Evolutionary conservation across 2,797 vertebrate genomes (phyloP), one percentile per base, ranked within the genome.

Genomic region (Scolopax bukidnonensis): DNA sequence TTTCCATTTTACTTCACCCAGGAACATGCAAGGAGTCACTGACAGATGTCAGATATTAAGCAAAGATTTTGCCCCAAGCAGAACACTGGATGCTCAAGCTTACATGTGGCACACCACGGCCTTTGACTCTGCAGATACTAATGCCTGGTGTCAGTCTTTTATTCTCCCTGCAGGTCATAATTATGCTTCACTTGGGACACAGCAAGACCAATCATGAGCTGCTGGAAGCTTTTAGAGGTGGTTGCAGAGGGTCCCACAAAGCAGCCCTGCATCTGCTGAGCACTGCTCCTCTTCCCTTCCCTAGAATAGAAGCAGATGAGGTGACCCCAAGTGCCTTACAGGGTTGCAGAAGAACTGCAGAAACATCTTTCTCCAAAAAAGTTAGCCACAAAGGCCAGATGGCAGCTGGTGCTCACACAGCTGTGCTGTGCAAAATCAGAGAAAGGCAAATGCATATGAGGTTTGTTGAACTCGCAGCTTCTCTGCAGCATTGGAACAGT

Each of bases 11-110:
- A 48, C 48, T 81, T 96, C 84, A 81, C 64, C n/a, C 53, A 88
- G 17, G 33, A 96, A 88, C 16, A 45, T 5, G 25, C 24, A 33
- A 33, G n/a, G 33, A 95, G 45, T 21, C 71, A 81, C 69, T 89
- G 93, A 97, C 84, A 92, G 64, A 94, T 86, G 75, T 97, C 95
- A 97, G 78, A 89, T 89, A 93, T 73, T 84, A 91, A 95, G 75
- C 30, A 93, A 89, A 94, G 61, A 83, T 91, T 95, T 74, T 93
- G 84, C 94, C 94, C 27, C 4, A 1, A 87, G 95, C 93, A 71
- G 93, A 92, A 54, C 64, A 60, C 86, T 79, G 87, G 89, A 95
- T 93, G 86, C 67, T 79, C 61, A 33, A 82, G 78, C 89, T 95
- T 38, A 50, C 61, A 15, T 50, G 4, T 38, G 79, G 76, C 48